A percentile compares a stretch with the other conserved stretches of the same genome.
Evolutionary conservation across 2,113 vertebrate species (phyloP).

Genomic region (Pseudolaguvia tuberculata): DNA sequence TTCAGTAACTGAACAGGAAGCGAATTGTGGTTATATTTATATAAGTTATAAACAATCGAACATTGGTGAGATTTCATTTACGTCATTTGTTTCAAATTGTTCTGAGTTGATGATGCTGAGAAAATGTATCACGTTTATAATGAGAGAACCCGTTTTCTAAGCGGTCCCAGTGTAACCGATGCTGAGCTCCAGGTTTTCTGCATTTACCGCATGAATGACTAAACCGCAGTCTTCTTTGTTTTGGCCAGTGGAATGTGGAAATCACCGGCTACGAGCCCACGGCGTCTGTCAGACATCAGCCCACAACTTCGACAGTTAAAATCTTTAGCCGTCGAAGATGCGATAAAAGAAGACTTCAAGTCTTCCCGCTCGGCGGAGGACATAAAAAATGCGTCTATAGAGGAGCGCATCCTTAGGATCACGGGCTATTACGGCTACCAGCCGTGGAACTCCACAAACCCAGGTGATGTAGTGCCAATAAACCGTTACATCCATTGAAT

Average conservation of each 20-base stretch:
- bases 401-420: constrained; percentile 85
- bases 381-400: constrained; percentile 87
- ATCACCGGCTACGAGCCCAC: constrained; percentile 87
- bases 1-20: neutral
- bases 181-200: constrained; percentile 36
- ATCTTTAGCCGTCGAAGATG: constrained; percentile 89
- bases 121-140: too few relatives aligned
- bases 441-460: constrained; percentile 84
- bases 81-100: neutral
- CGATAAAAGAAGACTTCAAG: constrained; percentile 90
- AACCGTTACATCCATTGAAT: neutral
- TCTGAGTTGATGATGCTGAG: neutral
- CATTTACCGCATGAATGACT: constrained; percentile 19
- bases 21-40: too few relatives aligned
- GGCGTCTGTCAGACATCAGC: constrained; percentile 94
- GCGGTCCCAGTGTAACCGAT: neutral
- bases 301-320: constrained; percentile 93
- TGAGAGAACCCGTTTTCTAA: neutral
- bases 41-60: neutral
- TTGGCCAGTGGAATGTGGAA: constrained; percentile 81
- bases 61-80: neutral
- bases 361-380: constrained; percentile 90
- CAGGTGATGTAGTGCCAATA: constrained; percentile 66
- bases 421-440: constrained; percentile 95
- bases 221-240: constrained; percentile 35